Evolutionary conservation across 1,140 invertebrate genomes (phyloP), one percentile per base, ranked within the genome.

Genomic region (Copidosoma floridanum): DNA sequence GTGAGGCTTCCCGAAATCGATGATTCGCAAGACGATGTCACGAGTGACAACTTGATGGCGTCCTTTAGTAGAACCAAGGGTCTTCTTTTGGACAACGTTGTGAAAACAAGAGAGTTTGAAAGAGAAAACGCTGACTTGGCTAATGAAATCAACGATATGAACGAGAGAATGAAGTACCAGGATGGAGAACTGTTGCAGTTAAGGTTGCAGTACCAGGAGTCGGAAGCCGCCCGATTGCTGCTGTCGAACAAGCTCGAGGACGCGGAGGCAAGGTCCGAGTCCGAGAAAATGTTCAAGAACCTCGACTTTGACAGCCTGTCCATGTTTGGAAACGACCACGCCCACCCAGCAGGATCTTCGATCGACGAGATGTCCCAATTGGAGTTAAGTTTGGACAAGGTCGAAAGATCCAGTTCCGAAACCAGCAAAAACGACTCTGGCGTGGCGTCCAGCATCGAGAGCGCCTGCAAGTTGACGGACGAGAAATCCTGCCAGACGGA

Each of bases 381-480:
- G 29, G 56, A 68, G 38, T 46, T 10, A 16, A 57, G 52, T 0
- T n/a, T 41, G 1, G 26, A 68, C 0, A 65, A 60, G 46, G 44
- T 2, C 6, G 37, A 58, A 14, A 57, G 64, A 32, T 71, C 61
- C 2, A 68, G 61, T 50, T 62, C 64, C 2, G 38, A 32, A 2
- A 69, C 57, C 16, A 67, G 60, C n/a, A 73, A 69, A 57, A 67
- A 75, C 41, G 76, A 79, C 61, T 79, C 76, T 1, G 76, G 75
- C 35, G 66, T 75, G 16, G 63, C 50, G 23, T 46, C 58, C 6
- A 64, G 41, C 14, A 65, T 48, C 12, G 46, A 57, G 2, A 26
- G 21, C 20, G 0, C 1, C 5, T 10, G 4, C 6, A 51, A 41
- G 43, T n/a, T 16, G n/a, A 43, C 16, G 4, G 24, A 57, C 8